phyloP scores from a whole-genome alignment of 2,888 invertebrate species.

The Idaea biselata region DNA sequence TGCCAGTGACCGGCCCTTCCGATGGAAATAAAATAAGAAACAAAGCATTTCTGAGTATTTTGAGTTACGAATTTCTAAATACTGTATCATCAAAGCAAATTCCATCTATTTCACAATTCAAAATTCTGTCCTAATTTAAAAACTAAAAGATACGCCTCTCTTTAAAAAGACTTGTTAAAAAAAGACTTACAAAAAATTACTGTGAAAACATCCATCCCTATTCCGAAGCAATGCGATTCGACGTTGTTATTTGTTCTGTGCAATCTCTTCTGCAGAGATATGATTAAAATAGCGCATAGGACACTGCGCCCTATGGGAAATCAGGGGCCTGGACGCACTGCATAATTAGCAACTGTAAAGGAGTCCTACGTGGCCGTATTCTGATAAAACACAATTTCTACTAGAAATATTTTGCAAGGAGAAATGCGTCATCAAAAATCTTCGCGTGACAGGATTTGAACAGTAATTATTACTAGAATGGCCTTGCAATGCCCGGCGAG shows the following conservation, averaged over 20 bases:
- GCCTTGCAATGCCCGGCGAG: too few species aligned
- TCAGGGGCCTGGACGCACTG: conserved; percentile 71
- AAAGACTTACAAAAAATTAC: neutral
- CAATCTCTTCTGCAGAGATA: conserved; percentile 74
- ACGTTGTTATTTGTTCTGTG: conserved; percentile 68
- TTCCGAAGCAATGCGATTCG: conserved; percentile 35
- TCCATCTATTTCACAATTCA: too few species aligned
- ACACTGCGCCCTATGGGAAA: conserved; percentile 70
- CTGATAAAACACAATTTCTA: conserved; percentile 22
- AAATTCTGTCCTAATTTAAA: too few species aligned
- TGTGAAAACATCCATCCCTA: conserved; percentile 9
- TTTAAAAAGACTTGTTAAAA: neutral
- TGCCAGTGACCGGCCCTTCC: too few species aligned
- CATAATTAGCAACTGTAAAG: conserved; percentile 75
- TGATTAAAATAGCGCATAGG: conserved; percentile 77
- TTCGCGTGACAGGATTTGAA: neutral
- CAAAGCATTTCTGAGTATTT: too few species aligned
- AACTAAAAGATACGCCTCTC: neutral
- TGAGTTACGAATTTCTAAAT: too few species aligned
- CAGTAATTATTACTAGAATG: too few species aligned
- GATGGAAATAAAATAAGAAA: too few species aligned
- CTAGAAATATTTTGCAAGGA: conserved; percentile 10
- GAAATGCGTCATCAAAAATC: neutral
- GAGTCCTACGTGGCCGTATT: conserved; percentile 44
- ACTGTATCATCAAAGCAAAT: too few species aligned